Evolutionary conservation across 2,888 invertebrate genomes (phyloP).

Genomic region (Exocentrus adspersus): DNA sequence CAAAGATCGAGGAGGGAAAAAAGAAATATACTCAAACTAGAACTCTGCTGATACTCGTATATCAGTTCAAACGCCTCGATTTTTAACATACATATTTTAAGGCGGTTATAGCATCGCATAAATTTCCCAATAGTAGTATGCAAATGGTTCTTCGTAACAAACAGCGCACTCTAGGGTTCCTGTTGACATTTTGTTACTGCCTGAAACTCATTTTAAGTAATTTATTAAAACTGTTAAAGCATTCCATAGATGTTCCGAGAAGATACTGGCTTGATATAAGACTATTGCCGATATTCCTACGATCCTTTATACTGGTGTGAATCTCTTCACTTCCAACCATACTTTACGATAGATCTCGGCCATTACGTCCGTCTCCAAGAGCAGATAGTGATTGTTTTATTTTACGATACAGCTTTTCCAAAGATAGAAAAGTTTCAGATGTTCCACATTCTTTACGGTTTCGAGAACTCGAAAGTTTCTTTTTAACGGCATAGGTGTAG

Average conservation of each 20-base stretch:
- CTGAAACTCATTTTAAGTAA: background rate
- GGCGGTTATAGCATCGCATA: no score
- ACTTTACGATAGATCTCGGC: slow-evolving; percentile 12
- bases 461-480: slow-evolving; percentile 8
- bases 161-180: background rate
- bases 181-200: background rate
- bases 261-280: slow-evolving; percentile 6
- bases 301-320: background rate
- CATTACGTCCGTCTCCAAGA: background rate
- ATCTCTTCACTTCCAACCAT: slow-evolving; percentile 3
- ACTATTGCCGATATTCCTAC: slow-evolving; percentile 14
- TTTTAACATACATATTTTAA: background rate
- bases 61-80: no score
- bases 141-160: no score
- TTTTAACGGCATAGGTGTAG: background rate
- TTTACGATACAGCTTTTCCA: slow-evolving; percentile 4
- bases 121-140: no score
- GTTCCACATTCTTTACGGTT: slow-evolving; percentile 1
- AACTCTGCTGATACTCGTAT: no score
- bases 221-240: slow-evolving; percentile 1
- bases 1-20: no score
- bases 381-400: slow-evolving; percentile 10
- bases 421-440: slow-evolving; percentile 1
- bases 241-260: background rate
- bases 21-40: no score